Base-by-base conservation (phyloP, 2,797 vertebrate species). In the Mallotus villosus region DNA sequence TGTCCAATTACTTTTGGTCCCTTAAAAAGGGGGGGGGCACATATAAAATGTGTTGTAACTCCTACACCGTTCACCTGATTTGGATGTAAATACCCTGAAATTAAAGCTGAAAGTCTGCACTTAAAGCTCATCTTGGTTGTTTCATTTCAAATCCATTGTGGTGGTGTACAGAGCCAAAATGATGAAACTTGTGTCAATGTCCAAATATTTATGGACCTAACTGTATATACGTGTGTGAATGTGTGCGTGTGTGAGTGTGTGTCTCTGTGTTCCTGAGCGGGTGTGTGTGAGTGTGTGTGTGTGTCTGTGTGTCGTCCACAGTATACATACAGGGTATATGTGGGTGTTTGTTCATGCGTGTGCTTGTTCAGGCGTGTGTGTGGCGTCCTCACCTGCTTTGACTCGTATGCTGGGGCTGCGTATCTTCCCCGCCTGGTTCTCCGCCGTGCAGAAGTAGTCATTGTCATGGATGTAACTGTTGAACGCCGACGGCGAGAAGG, bases 391-490 rank as follows among this genome's bases (percentile, higher is more conserved):
- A 98, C 97, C 97, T 95, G 97, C 96, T 97, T 98, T 99, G 84
- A 99, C 91, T 81, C 94, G 97, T 91, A 99, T 98, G 75, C 96
- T 97, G 67, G 97, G 97, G 92, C 97, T 99, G 87, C 97, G 95
- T 86, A 99, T 99, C 89, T 97, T 98, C 85, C 97, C 97, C 61
- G 96, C 96, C 72, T 95, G 94, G 83, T 99, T 99, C 93, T 99
- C 97, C 58, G 97, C 97, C 5, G 97, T 98, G 90, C 97, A 99
- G 94, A 99, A 99, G 90, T 98, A 99, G 93, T 98, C 97, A 87
- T 99, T 99, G 94, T 99, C 96, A 68, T 99, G 97, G 90, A 99
- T 99, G 85, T 97, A 98, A 94, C 96, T 98, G 82, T 98, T 99
- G 91, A 98, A 99, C 94, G 97, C 96, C 77, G 97, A 98, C 78